phyloP scores from a whole-genome alignment of 1,140 invertebrate genomes.

The Drosophila mojavensis region DNA sequence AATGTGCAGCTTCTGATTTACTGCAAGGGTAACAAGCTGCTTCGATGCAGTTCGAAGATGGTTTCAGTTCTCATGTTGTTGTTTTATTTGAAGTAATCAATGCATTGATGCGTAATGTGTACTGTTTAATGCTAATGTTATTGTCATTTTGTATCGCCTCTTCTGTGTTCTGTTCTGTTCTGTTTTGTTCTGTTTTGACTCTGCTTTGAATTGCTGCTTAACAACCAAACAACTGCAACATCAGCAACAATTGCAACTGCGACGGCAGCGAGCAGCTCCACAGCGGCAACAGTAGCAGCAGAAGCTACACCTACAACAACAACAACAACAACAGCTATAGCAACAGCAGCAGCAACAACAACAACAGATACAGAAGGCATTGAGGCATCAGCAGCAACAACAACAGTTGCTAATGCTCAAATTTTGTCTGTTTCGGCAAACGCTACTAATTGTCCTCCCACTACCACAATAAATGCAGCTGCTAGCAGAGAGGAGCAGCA shows the following conservation, averaged over 20 bases:
- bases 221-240: slow-evolving; percentile 51
- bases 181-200: slow-evolving; percentile 72
- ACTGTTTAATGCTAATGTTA: slow-evolving; percentile 59
- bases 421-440: slow-evolving; percentile 48
- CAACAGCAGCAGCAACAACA: slow-evolving; percentile 44
- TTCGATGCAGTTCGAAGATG: slow-evolving; percentile 29
- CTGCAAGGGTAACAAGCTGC: slow-evolving; percentile 21
- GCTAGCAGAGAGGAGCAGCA: slow-evolving; percentile 61
- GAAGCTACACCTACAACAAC: slow-evolving; percentile 41
- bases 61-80: slow-evolving; percentile 47
- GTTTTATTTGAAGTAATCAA: slow-evolving; percentile 46
- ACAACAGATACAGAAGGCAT: slow-evolving; percentile 47
- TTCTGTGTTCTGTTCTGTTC: slow-evolving; percentile 74
- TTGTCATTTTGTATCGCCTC: slow-evolving; percentile 77
- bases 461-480: slow-evolving; percentile 62
- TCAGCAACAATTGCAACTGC: slow-evolving; percentile 40
- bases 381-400: slow-evolving; percentile 33
- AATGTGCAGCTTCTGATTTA: not conserved
- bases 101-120: slow-evolving; percentile 46
- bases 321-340: slow-evolving; percentile 43
- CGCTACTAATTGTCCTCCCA: slow-evolving; percentile 52
- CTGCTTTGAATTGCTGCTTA: slow-evolving; percentile 69
- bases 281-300: slow-evolving; percentile 36
- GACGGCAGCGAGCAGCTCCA: slow-evolving; percentile 34
- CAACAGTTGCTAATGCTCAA: slow-evolving; percentile 58